phyloP scores from a whole-genome alignment of 1,140 invertebrate genomes.

The Bombus vancouverensis region DNA sequence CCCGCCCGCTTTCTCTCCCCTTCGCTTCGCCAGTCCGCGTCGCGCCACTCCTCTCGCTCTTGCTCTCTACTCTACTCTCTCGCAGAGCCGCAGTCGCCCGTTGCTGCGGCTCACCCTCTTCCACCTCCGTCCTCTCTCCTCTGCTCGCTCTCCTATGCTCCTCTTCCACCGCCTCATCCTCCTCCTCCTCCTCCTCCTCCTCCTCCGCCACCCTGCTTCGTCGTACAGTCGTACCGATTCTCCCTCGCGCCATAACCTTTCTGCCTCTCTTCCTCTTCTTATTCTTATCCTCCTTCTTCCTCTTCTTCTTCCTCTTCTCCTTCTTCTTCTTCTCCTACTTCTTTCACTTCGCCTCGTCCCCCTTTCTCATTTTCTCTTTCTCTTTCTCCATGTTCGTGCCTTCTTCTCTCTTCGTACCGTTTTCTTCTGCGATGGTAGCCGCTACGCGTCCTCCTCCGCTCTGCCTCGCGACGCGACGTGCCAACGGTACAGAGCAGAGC shows the following conservation, averaged over 20 bases:
- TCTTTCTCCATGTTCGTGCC: constrained; percentile 13
- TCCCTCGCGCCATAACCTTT: constrained; percentile 53
- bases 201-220: constrained; percentile 43
- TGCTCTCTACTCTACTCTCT: constrained; percentile 11
- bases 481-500: neutral
- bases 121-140: neutral
- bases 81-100: constrained; percentile 44
- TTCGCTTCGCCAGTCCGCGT: constrained; percentile 31
- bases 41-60: constrained; percentile 30
- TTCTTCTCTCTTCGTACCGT: neutral
- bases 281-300: neutral
- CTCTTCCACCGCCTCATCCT: neutral
- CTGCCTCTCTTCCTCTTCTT: neutral
- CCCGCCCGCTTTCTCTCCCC: constrained; percentile 28
- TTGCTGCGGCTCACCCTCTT: constrained; percentile 31
- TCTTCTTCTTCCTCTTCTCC: neutral
- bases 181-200: neutral
- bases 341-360: constrained; percentile 17
- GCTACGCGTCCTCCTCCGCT: constrained; percentile 1
- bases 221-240: constrained; percentile 35
- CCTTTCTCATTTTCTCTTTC: constrained; percentile 23
- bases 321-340: neutral
- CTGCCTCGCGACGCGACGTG: constrained; percentile 16
- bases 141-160: neutral
- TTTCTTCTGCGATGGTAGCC: neutral